A percentile compares a stretch with the other conserved stretches of the same genome.
These are phyloP conservation scores for Neolamprologus brichardi DNA, from an alignment of 2,113 vertebrate genomes.

Conservation along the genomic window DNA sequence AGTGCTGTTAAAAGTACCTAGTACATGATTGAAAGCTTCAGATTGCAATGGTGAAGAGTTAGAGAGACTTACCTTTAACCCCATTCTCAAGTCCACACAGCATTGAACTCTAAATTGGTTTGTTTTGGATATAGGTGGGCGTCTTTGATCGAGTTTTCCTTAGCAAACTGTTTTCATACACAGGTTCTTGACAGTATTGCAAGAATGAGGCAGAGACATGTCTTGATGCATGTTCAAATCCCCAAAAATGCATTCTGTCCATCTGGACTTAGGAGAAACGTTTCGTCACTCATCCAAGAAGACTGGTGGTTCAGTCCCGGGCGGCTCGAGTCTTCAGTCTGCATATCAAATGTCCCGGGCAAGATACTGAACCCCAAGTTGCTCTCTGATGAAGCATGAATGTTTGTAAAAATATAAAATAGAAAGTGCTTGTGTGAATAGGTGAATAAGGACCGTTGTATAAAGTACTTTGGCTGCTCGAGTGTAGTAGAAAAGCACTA, in stretches of 20 bases:
- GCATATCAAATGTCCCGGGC: not conserved
- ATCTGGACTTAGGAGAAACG: not conserved
- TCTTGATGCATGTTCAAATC: not conserved
- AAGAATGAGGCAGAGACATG: not conserved
- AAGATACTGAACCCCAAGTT: not conserved
- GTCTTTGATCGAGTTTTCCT: not conserved
- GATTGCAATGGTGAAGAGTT: not conserved
- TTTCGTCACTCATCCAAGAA: not conserved
- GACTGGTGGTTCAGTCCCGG: not conserved
- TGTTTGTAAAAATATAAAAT: fast-evolving
- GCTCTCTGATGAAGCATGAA: not conserved
- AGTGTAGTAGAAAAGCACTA: not conserved
- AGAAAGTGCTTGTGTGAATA: not conserved
- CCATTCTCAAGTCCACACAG: not conserved
- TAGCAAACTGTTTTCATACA: not conserved
- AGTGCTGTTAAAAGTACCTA: not conserved
- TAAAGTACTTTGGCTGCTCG: not conserved
- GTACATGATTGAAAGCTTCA: not conserved
- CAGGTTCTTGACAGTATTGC: not conserved
- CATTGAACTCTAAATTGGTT: not conserved
- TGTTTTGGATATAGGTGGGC: not conserved
- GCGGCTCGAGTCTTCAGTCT: not conserved
- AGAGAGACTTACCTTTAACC: not conserved
- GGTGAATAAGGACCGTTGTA: not conserved
- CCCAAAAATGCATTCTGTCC: not conserved